Percentiles rank a stretch among this genome's conserved stretches.
These are phyloP conservation scores for Acropora yongei DNA, from an alignment of 64 coral and sea anemone species.

Conservation along the genomic window DNA sequence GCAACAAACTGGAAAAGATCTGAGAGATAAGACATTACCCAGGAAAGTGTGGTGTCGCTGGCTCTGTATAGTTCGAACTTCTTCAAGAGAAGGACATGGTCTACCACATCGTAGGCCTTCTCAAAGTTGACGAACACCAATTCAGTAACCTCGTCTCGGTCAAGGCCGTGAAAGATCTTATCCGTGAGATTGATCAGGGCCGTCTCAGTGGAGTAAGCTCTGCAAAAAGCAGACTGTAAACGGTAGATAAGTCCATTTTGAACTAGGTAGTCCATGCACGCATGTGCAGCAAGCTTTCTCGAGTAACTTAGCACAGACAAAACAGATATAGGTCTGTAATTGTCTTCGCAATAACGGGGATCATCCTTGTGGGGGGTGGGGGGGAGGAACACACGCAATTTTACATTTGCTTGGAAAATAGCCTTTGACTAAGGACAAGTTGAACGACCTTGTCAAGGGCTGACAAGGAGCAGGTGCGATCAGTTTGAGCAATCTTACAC, in stretches of 20 bases:
- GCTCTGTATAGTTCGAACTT: constrained; percentile 34
- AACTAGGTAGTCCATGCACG: constrained; percentile 25
- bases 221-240: constrained; percentile 10
- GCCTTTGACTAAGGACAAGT: constrained; percentile 5
- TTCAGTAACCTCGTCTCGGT: constrained; percentile 40
- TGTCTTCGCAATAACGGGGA: neutral
- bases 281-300: constrained; percentile 46
- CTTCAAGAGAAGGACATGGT: constrained; percentile 27
- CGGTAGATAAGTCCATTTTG: constrained; percentile 29
- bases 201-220: constrained; percentile 31
- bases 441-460: constrained; percentile 50
- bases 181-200: constrained; percentile 28
- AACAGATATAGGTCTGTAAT: no score
- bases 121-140: constrained; percentile 19
- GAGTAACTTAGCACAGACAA: constrained; percentile 7
- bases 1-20: constrained; percentile 39
- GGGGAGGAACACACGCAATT: constrained; percentile 16
- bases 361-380: constrained; percentile 1
- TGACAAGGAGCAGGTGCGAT: constrained; percentile 9
- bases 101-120: constrained; percentile 17
- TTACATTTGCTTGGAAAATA: constrained; percentile 60
- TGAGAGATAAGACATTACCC: constrained; percentile 47
- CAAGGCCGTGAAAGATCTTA: constrained; percentile 25
- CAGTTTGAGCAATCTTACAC: constrained; percentile 22
- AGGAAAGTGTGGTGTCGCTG: neutral